These are phyloP conservation scores for Sciurus vulgaris DNA, from an alignment of 2,797 vertebrate species.

Conservation along the genomic window DNA sequence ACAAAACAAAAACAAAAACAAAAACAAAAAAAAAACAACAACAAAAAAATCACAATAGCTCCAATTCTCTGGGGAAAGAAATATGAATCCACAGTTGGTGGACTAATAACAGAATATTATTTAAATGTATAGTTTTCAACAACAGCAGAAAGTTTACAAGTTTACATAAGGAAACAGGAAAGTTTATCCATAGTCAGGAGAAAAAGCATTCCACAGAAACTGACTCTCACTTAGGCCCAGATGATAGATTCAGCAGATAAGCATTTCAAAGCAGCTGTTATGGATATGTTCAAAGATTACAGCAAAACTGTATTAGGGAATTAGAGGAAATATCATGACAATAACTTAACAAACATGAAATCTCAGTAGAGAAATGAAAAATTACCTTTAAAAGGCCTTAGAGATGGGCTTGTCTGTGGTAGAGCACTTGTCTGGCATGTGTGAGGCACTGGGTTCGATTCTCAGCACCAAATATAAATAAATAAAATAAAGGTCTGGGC, in stretches of 20 bases:
- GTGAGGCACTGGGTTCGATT: too few species aligned
- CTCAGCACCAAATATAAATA: too few species aligned
- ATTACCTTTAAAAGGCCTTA: slow-evolving; percentile 53
- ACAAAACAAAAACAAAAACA: too few species aligned
- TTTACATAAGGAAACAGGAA: not conserved
- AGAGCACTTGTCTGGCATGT: too few species aligned
- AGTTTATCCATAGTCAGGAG: slow-evolving; percentile 35
- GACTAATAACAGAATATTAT: not conserved
- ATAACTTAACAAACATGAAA: slow-evolving; percentile 50
- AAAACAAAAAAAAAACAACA: too few species aligned
- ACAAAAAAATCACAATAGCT: too few species aligned
- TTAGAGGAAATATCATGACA: slow-evolving; percentile 64
- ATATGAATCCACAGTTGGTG: not conserved
- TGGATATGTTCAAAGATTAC: slow-evolving; percentile 64
- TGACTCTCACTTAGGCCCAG: not conserved
- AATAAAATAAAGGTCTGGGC: too few species aligned
- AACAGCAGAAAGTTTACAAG: slow-evolving; percentile 25
- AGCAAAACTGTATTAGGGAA: slow-evolving; percentile 64
- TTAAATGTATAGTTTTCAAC: slow-evolving; percentile 14
- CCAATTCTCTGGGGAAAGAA: not conserved
- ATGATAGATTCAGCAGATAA: slow-evolving; percentile 54
- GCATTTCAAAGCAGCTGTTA: slow-evolving; percentile 61
- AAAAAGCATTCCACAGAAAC: not conserved
- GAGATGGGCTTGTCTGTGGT: not conserved
- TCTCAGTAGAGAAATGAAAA: slow-evolving; percentile 59